Evolutionary conservation across 1,140 invertebrate genomes (phyloP).

Genomic region (Ceratitis capitata): DNA sequence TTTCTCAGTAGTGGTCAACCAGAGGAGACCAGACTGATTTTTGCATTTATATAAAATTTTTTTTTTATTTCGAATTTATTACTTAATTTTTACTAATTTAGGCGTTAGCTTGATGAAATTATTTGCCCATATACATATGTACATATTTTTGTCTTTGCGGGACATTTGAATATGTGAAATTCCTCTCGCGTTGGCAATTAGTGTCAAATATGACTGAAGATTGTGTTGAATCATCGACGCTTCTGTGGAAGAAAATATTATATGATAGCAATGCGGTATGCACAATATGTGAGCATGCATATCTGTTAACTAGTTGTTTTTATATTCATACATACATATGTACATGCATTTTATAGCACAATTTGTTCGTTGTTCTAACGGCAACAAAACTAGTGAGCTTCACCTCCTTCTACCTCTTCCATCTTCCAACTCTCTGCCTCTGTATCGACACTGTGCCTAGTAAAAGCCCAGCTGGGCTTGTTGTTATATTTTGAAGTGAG

Average conservation of each 20-base stretch:
- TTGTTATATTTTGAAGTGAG: not conserved
- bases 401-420: too few relatives aligned
- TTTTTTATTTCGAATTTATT: not conserved
- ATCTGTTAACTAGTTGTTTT: too few relatives aligned
- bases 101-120: not conserved
- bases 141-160: not conserved
- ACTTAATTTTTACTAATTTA: not conserved
- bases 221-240: constrained; percentile 9
- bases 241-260: not conserved
- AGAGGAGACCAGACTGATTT: not conserved
- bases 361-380: constrained; percentile 17
- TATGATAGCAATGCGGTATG: not conserved
- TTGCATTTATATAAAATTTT: not conserved
- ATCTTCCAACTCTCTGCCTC: constrained; percentile 15
- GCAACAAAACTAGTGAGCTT: too few relatives aligned
- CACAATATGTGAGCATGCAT: not conserved
- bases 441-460: not conserved
- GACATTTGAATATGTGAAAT: not conserved
- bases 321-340: not conserved
- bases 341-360: not conserved
- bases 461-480: not conserved
- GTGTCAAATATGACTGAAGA: not conserved
- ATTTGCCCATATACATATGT: not conserved
- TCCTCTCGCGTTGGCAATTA: constrained; percentile 7
- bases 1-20: not conserved